Conservation (phyloP, 2,113 vertebrate species). For the Butastur rufipennis region DNA sequence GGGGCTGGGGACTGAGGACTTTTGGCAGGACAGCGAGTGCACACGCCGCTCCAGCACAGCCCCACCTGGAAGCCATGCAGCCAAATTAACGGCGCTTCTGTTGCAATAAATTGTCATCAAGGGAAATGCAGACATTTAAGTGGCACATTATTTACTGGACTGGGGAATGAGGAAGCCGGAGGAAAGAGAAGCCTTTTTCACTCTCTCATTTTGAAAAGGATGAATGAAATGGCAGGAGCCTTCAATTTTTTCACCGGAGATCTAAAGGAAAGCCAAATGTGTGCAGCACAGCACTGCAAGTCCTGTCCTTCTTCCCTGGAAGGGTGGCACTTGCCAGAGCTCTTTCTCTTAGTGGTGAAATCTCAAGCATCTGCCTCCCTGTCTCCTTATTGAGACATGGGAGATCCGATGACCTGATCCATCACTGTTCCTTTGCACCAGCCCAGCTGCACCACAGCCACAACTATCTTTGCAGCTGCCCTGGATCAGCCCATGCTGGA, state of each 20-base stretch:
- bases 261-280: neutral
- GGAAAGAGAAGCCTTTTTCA: neutral
- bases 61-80: neutral
- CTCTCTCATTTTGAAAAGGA: neutral
- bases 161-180: neutral
- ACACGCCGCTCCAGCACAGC: neutral
- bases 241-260: neutral
- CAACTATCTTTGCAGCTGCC: neutral
- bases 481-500: neutral
- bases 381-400: accelerated
- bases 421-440: neutral
- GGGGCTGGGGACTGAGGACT: neutral
- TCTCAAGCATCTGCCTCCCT: neutral
- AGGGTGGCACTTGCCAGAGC: neutral
- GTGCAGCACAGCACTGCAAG: neutral
- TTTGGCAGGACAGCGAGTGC: neutral
- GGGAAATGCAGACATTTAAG: neutral
- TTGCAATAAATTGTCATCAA: neutral
- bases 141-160: neutral
- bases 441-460: neutral
- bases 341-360: neutral
- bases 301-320: neutral
- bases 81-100: neutral
- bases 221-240: neutral
- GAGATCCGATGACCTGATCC: accelerated